Evolutionary conservation across 2,888 invertebrate genomes (phyloP).

Genomic region (Punctoribates punctum): DNA sequence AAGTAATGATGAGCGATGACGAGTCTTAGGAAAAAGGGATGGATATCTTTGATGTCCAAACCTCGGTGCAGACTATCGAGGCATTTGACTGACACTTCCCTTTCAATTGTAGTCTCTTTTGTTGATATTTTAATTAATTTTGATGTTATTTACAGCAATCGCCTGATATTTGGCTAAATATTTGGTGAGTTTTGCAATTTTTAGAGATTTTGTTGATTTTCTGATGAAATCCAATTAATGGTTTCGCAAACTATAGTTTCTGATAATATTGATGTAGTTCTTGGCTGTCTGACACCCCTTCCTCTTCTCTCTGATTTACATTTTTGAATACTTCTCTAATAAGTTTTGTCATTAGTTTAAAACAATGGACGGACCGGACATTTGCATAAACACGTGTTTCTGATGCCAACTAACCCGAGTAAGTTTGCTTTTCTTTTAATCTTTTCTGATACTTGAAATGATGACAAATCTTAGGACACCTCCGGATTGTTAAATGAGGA

Average conservation of each 20-base stretch:
- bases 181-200: neutral
- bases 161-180: neutral
- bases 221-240: constrained; percentile 6
- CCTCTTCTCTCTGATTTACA: neutral
- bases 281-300: neutral
- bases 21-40: neutral
- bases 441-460: too few relatives aligned
- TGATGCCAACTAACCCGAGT: neutral
- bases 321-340: neutral
- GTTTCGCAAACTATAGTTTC: neutral
- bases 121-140: too few relatives aligned
- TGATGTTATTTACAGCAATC: neutral
- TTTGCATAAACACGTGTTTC: too few relatives aligned
- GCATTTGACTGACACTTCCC: constrained; percentile 9
- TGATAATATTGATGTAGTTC: neutral
- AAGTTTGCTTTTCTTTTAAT: neutral
- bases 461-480: too few relatives aligned
- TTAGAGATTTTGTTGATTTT: neutral
- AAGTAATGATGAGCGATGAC: neutral
- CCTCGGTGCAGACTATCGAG: neutral
- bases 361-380: too few relatives aligned
- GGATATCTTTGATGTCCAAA: neutral
- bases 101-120: too few relatives aligned
- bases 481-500: too few relatives aligned
- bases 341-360: too few relatives aligned